Conservation (phyloP, 2,888 invertebrate species). For the Drosophila conformis region DNA sequence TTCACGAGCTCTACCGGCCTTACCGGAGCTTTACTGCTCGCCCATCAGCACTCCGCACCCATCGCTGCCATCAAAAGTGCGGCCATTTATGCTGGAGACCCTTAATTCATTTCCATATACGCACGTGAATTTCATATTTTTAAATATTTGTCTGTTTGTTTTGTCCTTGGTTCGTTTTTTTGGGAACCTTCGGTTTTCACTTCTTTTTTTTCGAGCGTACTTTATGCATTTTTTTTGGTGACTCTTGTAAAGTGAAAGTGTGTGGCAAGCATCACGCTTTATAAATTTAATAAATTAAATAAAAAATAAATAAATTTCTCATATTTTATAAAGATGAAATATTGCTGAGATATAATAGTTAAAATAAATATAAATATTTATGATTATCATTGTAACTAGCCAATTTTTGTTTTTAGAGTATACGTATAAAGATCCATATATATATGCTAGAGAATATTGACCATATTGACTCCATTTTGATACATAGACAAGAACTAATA, state of each 20-base stretch:
- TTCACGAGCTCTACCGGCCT: constrained; percentile 1
- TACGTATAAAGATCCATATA: neutral
- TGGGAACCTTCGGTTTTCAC: neutral
- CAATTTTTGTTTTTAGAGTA: neutral
- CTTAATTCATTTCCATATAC: constrained; percentile 76
- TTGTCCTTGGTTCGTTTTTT: constrained; percentile 18
- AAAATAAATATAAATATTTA: neutral
- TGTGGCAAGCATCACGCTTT: neutral
- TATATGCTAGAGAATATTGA: no score
- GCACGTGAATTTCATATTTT: constrained; percentile 68
- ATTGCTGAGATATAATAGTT: neutral
- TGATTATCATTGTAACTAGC: neutral
- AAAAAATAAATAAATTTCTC: neutral
- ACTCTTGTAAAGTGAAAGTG: neutral
- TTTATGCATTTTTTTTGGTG: no score
- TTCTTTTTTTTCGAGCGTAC: neutral
- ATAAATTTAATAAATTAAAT: neutral
- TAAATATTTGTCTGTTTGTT: constrained; percentile 58
- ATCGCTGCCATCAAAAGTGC: constrained; percentile 9
- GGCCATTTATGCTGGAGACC: constrained; percentile 34
- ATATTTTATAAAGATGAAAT: neutral
- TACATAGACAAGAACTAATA: neutral
- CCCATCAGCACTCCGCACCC: neutral
- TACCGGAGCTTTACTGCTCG: constrained; percentile 18
- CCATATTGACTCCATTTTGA: neutral